Conservation (phyloP, 2,797 vertebrate species). For the Pangasius krempfi region DNA sequence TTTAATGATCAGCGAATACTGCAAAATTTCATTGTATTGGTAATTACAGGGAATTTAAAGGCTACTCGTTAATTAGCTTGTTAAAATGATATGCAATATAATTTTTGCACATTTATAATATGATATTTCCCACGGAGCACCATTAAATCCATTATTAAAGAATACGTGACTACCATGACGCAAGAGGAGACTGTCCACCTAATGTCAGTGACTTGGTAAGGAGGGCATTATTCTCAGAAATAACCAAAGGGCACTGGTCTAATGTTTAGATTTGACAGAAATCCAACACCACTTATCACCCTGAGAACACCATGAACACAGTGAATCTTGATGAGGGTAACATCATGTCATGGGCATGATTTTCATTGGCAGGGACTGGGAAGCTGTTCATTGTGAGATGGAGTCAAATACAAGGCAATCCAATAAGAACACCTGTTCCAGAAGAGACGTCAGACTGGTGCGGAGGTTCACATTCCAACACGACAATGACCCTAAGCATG, state of each 20-base stretch:
- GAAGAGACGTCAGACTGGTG: too few relatives aligned
- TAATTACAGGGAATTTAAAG: not conserved
- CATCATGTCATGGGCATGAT: not conserved
- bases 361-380: not conserved
- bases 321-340: not conserved
- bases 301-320: not conserved
- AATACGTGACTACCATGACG: not conserved
- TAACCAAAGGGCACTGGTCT: not conserved
- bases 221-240: not conserved
- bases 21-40: not conserved
- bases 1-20: too few relatives aligned
- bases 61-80: not conserved
- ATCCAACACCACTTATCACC: not conserved
- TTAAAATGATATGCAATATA: not conserved
- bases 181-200: too few relatives aligned
- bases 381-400: not conserved
- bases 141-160: not conserved
- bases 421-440: too few relatives aligned
- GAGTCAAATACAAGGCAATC: not conserved
- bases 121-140: not conserved
- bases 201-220: not conserved
- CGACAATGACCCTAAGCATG: too few relatives aligned
- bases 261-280: not conserved
- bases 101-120: not conserved
- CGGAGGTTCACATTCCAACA: too few relatives aligned